Conservation (phyloP, 2,888 invertebrate species). For the Lasioglossum vierecki region DNA sequence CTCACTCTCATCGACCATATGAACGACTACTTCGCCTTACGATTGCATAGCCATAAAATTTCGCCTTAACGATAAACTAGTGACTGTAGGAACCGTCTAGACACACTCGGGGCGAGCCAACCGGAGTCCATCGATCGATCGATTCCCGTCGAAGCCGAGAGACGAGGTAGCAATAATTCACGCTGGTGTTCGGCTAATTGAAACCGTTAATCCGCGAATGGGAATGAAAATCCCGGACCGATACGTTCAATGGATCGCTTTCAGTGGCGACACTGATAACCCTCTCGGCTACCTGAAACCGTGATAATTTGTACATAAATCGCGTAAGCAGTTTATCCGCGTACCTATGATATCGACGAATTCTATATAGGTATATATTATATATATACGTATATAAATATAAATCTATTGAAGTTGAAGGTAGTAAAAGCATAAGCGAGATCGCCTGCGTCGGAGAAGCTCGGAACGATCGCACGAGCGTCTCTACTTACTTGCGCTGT, state of each 20-base stretch:
- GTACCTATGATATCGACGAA: conserved; percentile 63
- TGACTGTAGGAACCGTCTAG: conserved; percentile 15
- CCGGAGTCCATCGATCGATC: conserved; percentile 28
- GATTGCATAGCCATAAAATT: conserved; percentile 46
- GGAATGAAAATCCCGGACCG: conserved; percentile 21
- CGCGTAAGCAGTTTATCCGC: conserved; percentile 64
- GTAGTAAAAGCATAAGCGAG: conserved; percentile 2
- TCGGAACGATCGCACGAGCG: neutral
- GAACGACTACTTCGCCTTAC: conserved; percentile 54
- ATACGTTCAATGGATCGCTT: conserved; percentile 29
- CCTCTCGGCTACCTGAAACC: conserved; percentile 71
- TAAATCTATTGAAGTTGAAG: conserved; percentile 24
- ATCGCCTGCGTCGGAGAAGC: neutral
- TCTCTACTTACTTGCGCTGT: neutral
- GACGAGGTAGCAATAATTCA: conserved; percentile 39
- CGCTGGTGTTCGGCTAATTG: neutral
- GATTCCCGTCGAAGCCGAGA: neutral
- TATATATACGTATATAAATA: conserved; percentile 44
- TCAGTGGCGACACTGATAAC: conserved; percentile 49
- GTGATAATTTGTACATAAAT: conserved; percentile 73
- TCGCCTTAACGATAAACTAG: conserved; percentile 44
- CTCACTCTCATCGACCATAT: conserved; percentile 34
- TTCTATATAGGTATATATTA: conserved; percentile 57
- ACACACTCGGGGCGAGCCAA: neutral
- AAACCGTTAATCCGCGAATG: neutral